These are phyloP conservation scores for Julus scandinavius DNA, from an alignment of 2,888 invertebrate genomes.

Conservation along the genomic window DNA sequence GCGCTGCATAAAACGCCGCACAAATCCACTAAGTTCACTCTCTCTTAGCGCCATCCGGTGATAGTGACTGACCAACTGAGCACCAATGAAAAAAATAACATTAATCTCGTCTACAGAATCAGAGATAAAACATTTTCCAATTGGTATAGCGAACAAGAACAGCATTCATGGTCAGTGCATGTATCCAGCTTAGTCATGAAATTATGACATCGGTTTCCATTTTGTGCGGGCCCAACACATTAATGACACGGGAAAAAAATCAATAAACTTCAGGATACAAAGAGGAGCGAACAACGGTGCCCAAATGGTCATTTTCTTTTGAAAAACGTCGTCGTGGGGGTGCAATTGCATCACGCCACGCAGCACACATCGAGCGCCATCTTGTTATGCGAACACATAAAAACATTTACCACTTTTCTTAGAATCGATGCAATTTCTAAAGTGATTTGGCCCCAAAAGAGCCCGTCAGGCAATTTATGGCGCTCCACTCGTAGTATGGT, in stretches of 20 bases:
- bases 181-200: not conserved
- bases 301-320: slow-evolving; percentile 16
- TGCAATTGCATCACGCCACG: not conserved
- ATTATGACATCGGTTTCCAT: not conserved
- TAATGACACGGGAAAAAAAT: slow-evolving; percentile 19
- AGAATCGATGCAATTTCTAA: slow-evolving; percentile 6
- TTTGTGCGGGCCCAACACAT: not conserved
- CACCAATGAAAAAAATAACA: too few species aligned
- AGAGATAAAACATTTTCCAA: too few species aligned
- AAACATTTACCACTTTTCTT: slow-evolving; percentile 2
- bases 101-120: too few species aligned
- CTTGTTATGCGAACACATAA: slow-evolving; percentile 3
- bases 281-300: not conserved
- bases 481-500: not conserved
- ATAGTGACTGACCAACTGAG: too few species aligned
- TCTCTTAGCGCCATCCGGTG: too few species aligned
- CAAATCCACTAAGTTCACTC: too few species aligned
- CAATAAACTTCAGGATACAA: not conserved
- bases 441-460: not conserved
- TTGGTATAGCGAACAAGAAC: not conserved
- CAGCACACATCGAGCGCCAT: not conserved
- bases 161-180: not conserved
- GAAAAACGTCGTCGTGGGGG: not conserved
- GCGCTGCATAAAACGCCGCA: too few species aligned
- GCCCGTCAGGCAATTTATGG: not conserved